Conservation (phyloP, 2,888 invertebrate genomes). For the Dryadula phaetusa region DNA sequence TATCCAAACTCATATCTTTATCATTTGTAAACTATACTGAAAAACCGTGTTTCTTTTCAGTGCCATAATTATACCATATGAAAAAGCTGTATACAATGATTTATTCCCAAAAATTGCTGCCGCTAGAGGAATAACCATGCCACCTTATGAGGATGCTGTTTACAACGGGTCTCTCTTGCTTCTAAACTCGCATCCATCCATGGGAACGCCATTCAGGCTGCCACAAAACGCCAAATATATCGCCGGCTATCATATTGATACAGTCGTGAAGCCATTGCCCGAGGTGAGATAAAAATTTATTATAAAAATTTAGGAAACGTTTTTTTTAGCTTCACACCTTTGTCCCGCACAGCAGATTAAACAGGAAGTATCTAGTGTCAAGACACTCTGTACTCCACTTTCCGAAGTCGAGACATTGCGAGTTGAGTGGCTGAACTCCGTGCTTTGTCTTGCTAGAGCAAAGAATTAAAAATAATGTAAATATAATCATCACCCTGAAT, state of each 20-base stretch:
- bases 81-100: constrained; percentile 31
- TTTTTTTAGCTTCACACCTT: too few species aligned
- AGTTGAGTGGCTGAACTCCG: too few species aligned
- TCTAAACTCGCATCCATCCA: constrained; percentile 60
- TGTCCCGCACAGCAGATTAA: too few species aligned
- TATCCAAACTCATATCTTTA: too few species aligned
- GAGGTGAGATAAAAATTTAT: constrained; percentile 44
- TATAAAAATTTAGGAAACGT: too few species aligned
- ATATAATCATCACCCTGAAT: too few species aligned
- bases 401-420: too few species aligned
- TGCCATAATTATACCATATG: neutral
- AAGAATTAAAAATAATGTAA: too few species aligned
- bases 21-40: too few species aligned
- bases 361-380: too few species aligned
- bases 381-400: too few species aligned
- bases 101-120: constrained; percentile 35
- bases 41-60: neutral
- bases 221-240: constrained; percentile 54
- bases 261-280: constrained; percentile 50
- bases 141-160: constrained; percentile 37
- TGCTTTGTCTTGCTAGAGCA: too few species aligned
- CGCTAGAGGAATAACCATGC: constrained; percentile 34
- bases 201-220: constrained; percentile 55
- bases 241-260: constrained; percentile 52
- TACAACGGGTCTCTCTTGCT: constrained; percentile 48